Evolutionary conservation across 2,888 invertebrate genomes (phyloP).

Genomic region (Acanthopleura granulata): DNA sequence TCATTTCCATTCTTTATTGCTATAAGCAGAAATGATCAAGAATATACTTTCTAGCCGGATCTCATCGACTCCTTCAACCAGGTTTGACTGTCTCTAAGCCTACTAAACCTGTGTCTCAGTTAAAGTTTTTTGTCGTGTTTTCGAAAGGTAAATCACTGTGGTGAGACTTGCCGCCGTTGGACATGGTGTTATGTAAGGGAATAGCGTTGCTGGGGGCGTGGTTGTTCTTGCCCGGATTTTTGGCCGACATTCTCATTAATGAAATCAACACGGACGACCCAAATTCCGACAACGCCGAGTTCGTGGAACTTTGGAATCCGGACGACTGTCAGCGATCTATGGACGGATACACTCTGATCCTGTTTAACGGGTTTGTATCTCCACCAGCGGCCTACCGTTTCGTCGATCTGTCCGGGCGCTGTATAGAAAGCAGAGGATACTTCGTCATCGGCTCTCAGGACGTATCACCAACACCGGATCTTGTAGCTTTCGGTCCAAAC

Average conservation of each 20-base stretch:
- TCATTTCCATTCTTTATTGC: no score
- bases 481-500: not conserved
- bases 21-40: no score
- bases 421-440: not conserved
- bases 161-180: no score
- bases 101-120: no score
- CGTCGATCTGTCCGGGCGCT: not conserved
- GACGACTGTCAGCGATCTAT: not conserved
- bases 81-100: no score
- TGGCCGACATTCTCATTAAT: not conserved
- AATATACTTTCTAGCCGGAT: no score
- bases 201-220: no score
- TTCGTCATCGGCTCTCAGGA: not conserved
- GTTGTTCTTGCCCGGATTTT: not conserved
- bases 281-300: not conserved
- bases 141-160: no score
- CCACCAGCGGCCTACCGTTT: not conserved
- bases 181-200: no score
- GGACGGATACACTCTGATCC: not conserved
- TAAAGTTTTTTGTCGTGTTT: no score
- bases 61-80: no score
- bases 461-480: not conserved
- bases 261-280: conserved; percentile 7
- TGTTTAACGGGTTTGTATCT: not conserved
- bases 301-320: conserved; percentile 15